Conservation (phyloP, 1,140 invertebrate genomes). For the Pseudobourletiella spinata region DNA sequence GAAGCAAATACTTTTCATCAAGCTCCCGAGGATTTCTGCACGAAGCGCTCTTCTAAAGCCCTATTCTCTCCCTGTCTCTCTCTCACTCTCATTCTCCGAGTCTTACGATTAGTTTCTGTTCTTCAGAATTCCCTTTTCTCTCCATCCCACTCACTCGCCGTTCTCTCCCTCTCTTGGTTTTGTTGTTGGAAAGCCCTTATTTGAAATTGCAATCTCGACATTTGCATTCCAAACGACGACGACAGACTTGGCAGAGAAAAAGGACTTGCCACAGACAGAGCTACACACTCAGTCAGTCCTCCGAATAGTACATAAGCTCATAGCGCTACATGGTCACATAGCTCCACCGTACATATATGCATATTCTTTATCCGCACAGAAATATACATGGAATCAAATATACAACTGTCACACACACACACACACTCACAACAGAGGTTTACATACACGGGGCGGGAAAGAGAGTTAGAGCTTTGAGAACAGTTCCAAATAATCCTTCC, state of each 20-base stretch:
- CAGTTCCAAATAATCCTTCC: too few species aligned
- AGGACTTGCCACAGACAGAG: background rate
- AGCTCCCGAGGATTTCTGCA: slow-evolving; percentile 2
- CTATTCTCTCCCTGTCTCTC: background rate
- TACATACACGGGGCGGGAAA: background rate
- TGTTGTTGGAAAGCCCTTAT: background rate
- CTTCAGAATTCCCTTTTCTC: background rate
- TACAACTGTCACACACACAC: background rate
- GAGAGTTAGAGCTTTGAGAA: too few species aligned
- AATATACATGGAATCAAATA: background rate
- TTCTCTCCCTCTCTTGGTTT: background rate
- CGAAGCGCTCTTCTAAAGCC: background rate
- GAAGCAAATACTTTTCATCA: too few species aligned
- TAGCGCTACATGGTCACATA: background rate
- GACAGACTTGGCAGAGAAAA: background rate
- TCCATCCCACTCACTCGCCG: background rate
- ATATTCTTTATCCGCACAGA: background rate
- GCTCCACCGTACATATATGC: background rate
- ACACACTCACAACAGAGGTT: background rate
- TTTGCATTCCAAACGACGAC: background rate
- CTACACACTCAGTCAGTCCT: background rate
- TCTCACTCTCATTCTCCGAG: background rate
- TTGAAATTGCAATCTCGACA: slow-evolving; percentile 6
- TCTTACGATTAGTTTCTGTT: background rate
- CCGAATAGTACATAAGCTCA: background rate